Percentiles rank a stretch among this genome's conserved stretches.
Conservation (phyloP, 2,797 vertebrate genomes). For the Onychomys arenicola region DNA sequence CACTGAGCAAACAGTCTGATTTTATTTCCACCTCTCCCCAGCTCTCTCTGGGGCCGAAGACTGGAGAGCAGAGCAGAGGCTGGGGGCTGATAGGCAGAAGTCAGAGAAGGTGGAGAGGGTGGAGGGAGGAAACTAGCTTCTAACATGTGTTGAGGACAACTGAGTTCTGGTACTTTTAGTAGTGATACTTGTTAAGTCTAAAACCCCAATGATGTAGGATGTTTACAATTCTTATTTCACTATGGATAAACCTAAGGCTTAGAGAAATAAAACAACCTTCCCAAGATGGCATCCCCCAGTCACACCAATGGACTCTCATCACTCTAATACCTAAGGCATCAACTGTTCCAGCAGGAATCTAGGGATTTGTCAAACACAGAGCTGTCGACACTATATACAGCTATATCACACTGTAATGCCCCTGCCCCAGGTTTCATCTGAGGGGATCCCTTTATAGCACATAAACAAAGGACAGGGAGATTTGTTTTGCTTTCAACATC, state of each 20-base stretch:
- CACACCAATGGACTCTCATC: background rate
- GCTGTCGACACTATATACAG: too few relatives aligned
- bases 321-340: background rate
- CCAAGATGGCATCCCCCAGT: background rate
- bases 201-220: background rate
- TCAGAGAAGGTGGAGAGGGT: too few relatives aligned
- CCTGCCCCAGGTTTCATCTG: background rate
- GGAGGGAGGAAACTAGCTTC: background rate
- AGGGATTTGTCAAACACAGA: background rate
- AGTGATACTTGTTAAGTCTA: background rate
- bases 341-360: background rate
- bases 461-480: background rate
- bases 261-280: background rate
- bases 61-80: background rate
- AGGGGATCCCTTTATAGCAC: background rate
- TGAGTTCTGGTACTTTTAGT: background rate
- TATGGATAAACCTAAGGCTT: background rate
- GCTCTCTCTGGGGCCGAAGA: background rate
- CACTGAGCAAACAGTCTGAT: conserved; percentile 32
- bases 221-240: background rate
- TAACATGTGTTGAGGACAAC: background rate
- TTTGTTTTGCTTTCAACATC: background rate
- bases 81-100: background rate
- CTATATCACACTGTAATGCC: accelerated
- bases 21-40: background rate